Base-by-base conservation (phyloP, 2,797 vertebrate genomes). In the Manis javanica region DNA sequence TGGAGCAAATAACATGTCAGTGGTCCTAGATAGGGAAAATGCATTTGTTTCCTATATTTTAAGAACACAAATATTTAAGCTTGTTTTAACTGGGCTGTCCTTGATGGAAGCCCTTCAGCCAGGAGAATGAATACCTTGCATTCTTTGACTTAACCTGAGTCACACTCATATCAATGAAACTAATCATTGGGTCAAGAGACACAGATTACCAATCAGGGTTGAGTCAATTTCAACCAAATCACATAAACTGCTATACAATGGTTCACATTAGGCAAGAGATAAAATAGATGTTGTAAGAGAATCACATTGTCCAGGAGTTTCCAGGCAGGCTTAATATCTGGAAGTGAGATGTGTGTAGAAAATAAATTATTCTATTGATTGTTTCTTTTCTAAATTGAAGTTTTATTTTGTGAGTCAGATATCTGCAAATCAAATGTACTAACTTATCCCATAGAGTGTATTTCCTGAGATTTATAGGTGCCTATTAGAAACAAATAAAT, bases 401-500 rank as follows among this genome's bases (percentile, higher is more conserved):
- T 79, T 93, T 85, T 42, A 83, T 9, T 87, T 96, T 84, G 24
- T 81, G 21, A 91, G 31, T 18, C 29, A 96, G 90, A 95, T 95
- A 94, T 81, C 77, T 93, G 29, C 21, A 96, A 93, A 90, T 90
- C 34, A 95, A 72, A 95, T 51, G 18, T 51, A 91, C 11, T 64
- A 89, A 23, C 18, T 42, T 75, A 2, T 69, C 14, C 21, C 31
- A 31, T 11, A 74, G 6, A 83, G 59, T 66, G 0, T 15, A 83
- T 91, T 94, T 89, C 86, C 49, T 75, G 72, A 96, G 16, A 71
- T 75, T 88, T 91, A 81, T 63, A 63, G 71, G 24, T 75, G 42
- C 14, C 79, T 89, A 42, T 77, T 79, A 78, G 94, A 84, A 94
- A 93, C 16, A 92, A 91, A 93, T 57, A 94, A 87, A 63, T 81